These are phyloP conservation scores for Albula glossodonta DNA, from an alignment of 2,113 vertebrate genomes.

Conservation along the genomic window DNA sequence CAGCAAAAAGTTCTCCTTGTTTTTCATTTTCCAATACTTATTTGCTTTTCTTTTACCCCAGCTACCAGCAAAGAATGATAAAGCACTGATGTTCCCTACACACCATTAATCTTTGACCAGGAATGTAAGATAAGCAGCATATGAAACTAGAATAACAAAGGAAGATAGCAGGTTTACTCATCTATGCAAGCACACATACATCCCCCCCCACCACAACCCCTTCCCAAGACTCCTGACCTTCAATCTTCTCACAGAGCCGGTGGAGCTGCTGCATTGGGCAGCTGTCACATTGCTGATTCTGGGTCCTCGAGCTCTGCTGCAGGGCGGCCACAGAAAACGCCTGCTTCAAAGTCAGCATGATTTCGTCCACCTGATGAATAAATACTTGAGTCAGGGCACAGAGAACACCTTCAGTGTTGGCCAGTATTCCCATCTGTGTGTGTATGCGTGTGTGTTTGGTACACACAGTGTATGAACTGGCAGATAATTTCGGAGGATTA, in stretches of 20 bases:
- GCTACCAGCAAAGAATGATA: too few relatives aligned
- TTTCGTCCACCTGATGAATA: slow-evolving; percentile 86
- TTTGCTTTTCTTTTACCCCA: too few relatives aligned
- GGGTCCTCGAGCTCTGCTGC: slow-evolving; percentile 79
- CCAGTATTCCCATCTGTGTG: too few relatives aligned
- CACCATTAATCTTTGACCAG: not conserved
- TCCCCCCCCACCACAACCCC: too few relatives aligned
- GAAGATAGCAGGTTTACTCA: too few relatives aligned
- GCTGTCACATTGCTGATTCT: slow-evolving; percentile 83
- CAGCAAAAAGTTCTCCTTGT: too few relatives aligned
- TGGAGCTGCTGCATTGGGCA: slow-evolving; percentile 92
- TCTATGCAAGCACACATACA: too few relatives aligned
- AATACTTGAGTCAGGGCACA: not conserved
- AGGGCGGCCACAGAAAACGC: slow-evolving; percentile 91
- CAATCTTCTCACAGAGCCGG: slow-evolving; percentile 89
- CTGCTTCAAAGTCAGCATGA: slow-evolving; percentile 98
- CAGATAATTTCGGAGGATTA: too few relatives aligned
- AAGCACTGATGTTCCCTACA: not conserved
- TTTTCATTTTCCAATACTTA: too few relatives aligned
- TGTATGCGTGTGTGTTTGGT: too few relatives aligned
- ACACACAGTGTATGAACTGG: too few relatives aligned
- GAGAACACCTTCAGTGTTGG: not conserved
- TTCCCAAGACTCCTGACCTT: slow-evolving; percentile 71
- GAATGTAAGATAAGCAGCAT: not conserved
- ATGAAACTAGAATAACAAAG: not conserved